Evolutionary conservation across 1,140 invertebrate genomes (phyloP).

Genomic region (Thereuonema tuberculata): DNA sequence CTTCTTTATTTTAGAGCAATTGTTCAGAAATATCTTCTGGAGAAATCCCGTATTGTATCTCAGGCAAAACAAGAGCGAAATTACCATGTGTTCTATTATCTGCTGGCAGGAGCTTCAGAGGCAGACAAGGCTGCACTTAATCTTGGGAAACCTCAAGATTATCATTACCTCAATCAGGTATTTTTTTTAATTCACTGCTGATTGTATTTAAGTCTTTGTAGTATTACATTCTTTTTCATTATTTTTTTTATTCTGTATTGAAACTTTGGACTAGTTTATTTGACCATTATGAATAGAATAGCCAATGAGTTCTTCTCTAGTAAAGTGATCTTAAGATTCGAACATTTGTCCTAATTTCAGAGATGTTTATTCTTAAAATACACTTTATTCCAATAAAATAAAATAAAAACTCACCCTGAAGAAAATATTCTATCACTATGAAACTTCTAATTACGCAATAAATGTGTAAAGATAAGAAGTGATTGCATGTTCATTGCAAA

Average conservation of each 20-base stretch:
- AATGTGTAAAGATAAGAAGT: too few relatives aligned
- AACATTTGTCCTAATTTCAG: too few relatives aligned
- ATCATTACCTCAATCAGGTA: conserved; percentile 72
- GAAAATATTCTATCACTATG: too few relatives aligned
- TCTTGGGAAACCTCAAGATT: conserved; percentile 64
- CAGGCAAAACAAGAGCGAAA: conserved; percentile 88
- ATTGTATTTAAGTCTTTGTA: conserved; percentile 3
- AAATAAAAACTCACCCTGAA: too few relatives aligned
- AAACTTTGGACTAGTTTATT: background rate
- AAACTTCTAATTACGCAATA: too few relatives aligned
- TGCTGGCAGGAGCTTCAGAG: conserved; percentile 75
- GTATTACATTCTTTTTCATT: background rate
- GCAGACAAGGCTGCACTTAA: conserved; percentile 64
- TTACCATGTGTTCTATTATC: conserved; percentile 96
- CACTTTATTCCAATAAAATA: too few relatives aligned
- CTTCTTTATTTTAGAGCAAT: conserved; percentile 54
- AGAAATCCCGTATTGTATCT: conserved; percentile 87
- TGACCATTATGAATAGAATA: background rate
- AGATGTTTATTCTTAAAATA: too few relatives aligned
- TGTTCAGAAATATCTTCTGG: conserved; percentile 91
- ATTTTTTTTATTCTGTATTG: too few relatives aligned
- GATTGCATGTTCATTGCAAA: too few relatives aligned
- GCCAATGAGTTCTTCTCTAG: too few relatives aligned
- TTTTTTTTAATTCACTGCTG: too few relatives aligned
- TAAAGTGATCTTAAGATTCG: too few relatives aligned